Evolutionary conservation across 2,797 vertebrate genomes (phyloP).

Genomic region (Delichon dasypus): DNA sequence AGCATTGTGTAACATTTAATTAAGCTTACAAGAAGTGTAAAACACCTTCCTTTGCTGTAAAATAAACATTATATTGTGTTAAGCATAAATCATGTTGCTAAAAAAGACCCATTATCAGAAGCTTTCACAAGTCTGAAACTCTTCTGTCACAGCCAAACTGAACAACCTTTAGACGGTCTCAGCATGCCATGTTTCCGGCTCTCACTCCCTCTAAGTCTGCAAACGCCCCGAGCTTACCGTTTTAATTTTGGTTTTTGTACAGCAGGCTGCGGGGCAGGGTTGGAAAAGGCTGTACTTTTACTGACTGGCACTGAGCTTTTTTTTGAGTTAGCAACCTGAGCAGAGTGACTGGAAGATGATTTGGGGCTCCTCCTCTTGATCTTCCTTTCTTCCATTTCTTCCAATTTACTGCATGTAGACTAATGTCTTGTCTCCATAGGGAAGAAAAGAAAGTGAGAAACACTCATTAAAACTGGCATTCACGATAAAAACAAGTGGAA

Average conservation of each 20-base stretch:
- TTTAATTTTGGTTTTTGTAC: constrained; percentile 86
- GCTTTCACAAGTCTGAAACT: neutral
- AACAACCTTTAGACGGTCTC: neutral
- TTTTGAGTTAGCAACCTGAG: constrained; percentile 76
- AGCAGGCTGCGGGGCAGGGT: constrained; percentile 77
- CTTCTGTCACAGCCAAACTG: neutral
- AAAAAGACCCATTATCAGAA: neutral
- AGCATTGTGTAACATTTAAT: neutral
- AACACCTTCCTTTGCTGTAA: neutral
- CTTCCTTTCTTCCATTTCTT: constrained; percentile 91
- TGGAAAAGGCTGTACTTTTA: constrained; percentile 82
- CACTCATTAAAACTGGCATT: neutral
- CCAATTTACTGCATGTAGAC: neutral
- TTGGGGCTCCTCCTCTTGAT: constrained; percentile 90
- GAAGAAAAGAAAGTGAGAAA: neutral
- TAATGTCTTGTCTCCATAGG: neutral
- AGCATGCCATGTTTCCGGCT: neutral
- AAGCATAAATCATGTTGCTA: neutral
- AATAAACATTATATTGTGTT: neutral
- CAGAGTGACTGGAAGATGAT: constrained; percentile 80
- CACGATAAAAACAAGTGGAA: neutral
- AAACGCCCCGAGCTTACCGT: constrained; percentile 72
- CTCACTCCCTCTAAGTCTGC: neutral
- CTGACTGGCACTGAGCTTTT: constrained; percentile 80
- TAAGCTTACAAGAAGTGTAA: neutral